Conservation (phyloP, 2,888 invertebrate genomes). For the Drosophila infuscata region DNA sequence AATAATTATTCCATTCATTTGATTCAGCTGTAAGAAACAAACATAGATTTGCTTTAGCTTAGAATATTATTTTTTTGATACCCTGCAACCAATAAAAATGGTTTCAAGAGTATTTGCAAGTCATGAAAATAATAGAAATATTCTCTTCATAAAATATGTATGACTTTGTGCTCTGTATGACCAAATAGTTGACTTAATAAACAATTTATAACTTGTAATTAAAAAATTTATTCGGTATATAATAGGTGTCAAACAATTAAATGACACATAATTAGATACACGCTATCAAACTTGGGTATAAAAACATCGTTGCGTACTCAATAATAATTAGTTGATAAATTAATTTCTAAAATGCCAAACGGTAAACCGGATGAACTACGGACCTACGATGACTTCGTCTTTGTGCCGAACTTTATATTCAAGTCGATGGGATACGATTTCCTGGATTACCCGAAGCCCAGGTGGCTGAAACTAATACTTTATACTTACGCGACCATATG, state of each 20-base stretch:
- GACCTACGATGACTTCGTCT: constrained; percentile 51
- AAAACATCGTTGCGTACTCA: constrained; percentile 2
- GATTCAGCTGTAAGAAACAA: constrained; percentile 18
- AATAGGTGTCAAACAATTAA: constrained; percentile 16
- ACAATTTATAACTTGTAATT: constrained; percentile 16
- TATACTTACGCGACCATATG: constrained; percentile 27
- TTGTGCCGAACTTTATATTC: constrained; percentile 43
- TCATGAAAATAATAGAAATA: neutral
- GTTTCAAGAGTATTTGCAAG: neutral
- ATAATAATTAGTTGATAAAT: constrained; percentile 19
- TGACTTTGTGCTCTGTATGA: neutral
- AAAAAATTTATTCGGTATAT: constrained; percentile 18
- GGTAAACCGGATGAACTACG: constrained; percentile 9
- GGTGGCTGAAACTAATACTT: constrained; percentile 31
- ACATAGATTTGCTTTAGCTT: constrained; percentile 2
- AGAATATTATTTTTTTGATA: neutral
- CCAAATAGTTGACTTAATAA: constrained; percentile 3
- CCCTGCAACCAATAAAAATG: neutral
- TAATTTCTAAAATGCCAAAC: constrained; percentile 16
- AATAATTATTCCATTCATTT: constrained; percentile 42
- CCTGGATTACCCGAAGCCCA: constrained; percentile 30
- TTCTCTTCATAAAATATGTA: neutral
- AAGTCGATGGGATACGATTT: constrained; percentile 53
- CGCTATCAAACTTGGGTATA: constrained; percentile 21
- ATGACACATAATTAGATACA: constrained; percentile 20